phyloP scores from a whole-genome alignment of 2,888 invertebrate genomes.

The Neoitamus cyanurus region DNA sequence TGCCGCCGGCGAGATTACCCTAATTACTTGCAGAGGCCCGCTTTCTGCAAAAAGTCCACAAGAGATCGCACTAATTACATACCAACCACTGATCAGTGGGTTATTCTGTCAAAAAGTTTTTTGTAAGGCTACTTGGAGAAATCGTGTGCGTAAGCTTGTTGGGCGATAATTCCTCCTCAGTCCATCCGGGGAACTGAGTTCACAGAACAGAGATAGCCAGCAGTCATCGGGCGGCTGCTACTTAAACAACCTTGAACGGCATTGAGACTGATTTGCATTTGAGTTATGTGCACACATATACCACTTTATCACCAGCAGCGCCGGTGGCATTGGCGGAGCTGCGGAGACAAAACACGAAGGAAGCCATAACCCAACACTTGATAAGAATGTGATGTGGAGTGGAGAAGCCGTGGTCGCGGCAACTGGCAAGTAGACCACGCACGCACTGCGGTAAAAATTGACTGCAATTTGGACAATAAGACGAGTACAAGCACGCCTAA shows the following conservation, averaged over 20 bases:
- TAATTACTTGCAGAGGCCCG: not conserved
- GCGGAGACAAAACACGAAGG: not conserved
- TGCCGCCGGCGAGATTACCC: not conserved
- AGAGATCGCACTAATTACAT: not conserved
- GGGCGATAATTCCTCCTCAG: not conserved
- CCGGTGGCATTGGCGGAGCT: not conserved
- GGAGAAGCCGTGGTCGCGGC: not conserved
- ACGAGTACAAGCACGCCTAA: not conserved
- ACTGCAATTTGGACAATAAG: not conserved
- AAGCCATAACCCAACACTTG: no score
- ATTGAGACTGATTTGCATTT: conserved; percentile 52
- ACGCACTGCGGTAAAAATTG: not conserved
- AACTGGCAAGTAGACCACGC: not conserved
- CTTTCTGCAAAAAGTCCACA: not conserved
- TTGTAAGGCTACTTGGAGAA: no score
- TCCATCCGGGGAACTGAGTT: not conserved
- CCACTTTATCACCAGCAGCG: not conserved
- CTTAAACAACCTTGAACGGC: conserved; percentile 52
- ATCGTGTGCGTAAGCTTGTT: not conserved
- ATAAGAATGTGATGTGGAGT: not conserved
- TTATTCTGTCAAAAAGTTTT: not conserved
- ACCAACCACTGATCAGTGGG: no score
- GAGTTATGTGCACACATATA: conserved; percentile 49
- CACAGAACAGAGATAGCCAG: not conserved
- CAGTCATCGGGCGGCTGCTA: conserved; percentile 16